These are phyloP conservation scores for Hephaestus fuliginosus DNA, from an alignment of 2,797 vertebrate species.

Conservation along the genomic window DNA sequence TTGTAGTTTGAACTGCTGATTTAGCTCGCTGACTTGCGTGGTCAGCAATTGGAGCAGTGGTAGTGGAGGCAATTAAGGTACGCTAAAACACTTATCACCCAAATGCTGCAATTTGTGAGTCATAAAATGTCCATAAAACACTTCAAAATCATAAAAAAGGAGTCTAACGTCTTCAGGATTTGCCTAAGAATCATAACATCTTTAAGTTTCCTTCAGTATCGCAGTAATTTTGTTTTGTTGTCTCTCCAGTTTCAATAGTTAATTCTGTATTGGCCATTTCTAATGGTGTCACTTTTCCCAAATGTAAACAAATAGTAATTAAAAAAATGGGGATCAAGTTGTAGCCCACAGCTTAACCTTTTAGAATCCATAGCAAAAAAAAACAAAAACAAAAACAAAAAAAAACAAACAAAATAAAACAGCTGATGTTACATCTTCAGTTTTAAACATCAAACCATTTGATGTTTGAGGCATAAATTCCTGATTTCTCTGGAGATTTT, in stretches of 20 bases:
- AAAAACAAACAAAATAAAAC: too few species aligned
- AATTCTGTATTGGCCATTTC: too few species aligned
- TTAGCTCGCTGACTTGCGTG: not conserved
- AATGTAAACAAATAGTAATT: too few species aligned
- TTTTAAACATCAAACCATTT: not conserved
- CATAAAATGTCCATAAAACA: not conserved
- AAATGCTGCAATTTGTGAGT: not conserved
- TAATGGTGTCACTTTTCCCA: too few species aligned
- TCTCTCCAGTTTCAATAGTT: too few species aligned
- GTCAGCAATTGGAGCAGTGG: not conserved
- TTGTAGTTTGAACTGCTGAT: not conserved
- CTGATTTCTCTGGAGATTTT: not conserved
- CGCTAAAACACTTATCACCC: not conserved
- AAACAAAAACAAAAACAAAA: too few species aligned
- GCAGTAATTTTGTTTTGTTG: not conserved
- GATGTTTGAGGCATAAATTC: not conserved
- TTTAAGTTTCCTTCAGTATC: not conserved
- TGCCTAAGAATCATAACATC: not conserved
- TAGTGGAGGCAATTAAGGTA: not conserved
- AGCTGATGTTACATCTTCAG: not conserved
- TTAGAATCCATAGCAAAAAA: too few species aligned
- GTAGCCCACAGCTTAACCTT: too few species aligned
- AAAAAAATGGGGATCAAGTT: too few species aligned
- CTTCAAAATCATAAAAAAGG: not conserved
- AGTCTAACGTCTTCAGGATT: not conserved